phyloP scores from a whole-genome alignment of 2,113 vertebrate genomes.

The Emydocephalus ijimae region DNA sequence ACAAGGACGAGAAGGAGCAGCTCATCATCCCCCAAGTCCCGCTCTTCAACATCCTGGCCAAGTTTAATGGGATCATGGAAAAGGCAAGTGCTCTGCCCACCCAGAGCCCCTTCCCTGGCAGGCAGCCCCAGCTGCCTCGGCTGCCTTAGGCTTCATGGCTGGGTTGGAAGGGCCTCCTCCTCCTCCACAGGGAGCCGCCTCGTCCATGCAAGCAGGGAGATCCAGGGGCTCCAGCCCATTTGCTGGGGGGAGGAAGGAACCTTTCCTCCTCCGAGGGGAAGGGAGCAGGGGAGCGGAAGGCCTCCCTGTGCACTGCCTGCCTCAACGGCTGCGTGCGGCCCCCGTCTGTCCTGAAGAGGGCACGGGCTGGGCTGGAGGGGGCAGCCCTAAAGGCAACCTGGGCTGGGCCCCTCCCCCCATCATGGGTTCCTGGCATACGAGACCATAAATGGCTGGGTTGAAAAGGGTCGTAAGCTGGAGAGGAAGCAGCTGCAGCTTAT shows the following conservation, averaged over 20 bases:
- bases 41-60: constrained; percentile 94
- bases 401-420: not conserved
- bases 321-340: not conserved
- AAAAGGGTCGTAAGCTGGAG: not conserved
- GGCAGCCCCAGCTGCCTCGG: not conserved
- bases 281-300: not conserved
- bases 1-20: constrained; percentile 98
- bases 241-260: not conserved
- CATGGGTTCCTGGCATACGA: not conserved
- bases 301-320: not conserved
- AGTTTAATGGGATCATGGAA: constrained; percentile 92
- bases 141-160: not conserved
- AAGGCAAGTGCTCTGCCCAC: constrained; percentile 73
- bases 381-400: not conserved
- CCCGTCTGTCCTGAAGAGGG: too few species aligned
- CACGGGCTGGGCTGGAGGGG: not conserved
- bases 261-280: not conserved
- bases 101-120: not conserved
- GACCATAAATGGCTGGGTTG: not conserved
- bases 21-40: constrained; percentile 98
- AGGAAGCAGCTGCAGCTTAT: not conserved
- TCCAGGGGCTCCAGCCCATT: not conserved
- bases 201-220: not conserved
- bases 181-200: not conserved
- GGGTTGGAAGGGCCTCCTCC: not conserved